phyloP scores from a whole-genome alignment of 2,888 invertebrate species.

The Prosopocoilus inquinatus region DNA sequence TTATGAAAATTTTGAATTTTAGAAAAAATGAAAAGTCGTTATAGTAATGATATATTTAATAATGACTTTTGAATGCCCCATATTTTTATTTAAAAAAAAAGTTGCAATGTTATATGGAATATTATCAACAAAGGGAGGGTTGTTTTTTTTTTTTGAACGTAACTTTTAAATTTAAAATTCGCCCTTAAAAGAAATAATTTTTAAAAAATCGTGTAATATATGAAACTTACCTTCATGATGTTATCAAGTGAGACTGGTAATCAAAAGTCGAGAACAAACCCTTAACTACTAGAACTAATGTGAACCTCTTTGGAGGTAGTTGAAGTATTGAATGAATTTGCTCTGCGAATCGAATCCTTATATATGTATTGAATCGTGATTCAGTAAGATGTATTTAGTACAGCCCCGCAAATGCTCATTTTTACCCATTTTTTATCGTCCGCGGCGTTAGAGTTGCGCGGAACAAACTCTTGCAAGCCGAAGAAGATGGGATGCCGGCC shows the following conservation, averaged over 20 bases:
- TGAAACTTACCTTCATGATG: conserved; percentile 14
- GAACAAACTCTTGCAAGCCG: conserved; percentile 20
- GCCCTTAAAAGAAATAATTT: not conserved
- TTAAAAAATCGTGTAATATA: not conserved
- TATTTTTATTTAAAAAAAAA: no score
- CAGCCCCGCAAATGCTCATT: conserved; percentile 41
- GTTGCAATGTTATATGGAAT: no score
- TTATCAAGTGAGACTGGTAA: not conserved
- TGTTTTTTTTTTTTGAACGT: not conserved
- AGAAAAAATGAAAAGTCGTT: no score
- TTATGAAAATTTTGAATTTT: no score
- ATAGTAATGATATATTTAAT: no score
- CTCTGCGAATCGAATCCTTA: conserved; percentile 37
- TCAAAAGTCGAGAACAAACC: conserved; percentile 4
- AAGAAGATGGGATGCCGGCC: conserved; percentile 21
- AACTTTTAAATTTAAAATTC: not conserved
- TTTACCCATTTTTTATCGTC: conserved; percentile 39
- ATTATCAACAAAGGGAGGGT: no score
- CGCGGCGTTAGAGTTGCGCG: conserved; percentile 17
- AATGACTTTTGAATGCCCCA: no score
- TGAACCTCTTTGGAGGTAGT: not conserved
- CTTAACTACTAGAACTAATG: conserved; percentile 7
- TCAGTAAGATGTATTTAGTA: conserved; percentile 47
- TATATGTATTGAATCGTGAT: conserved; percentile 50
- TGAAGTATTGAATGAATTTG: conserved; percentile 42